Evolutionary conservation across 2,888 invertebrate species (phyloP), one percentile per base, ranked within the genome.

Genomic region (Ethmia dodecea): DNA sequence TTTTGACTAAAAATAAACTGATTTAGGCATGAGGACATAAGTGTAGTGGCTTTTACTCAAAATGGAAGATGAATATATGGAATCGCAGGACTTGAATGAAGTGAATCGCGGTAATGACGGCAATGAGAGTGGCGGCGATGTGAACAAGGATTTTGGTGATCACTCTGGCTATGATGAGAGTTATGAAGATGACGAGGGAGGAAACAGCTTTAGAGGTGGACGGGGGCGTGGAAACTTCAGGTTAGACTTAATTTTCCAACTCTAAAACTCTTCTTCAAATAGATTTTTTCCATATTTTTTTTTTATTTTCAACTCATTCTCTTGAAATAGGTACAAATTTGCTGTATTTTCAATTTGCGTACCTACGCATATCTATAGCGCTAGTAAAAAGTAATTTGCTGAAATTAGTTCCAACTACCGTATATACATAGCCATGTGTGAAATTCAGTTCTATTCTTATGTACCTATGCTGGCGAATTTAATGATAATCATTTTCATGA

Each of bases 61-160:
- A 47, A 83, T 83, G 83, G 83, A 79, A 45, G 81, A 81, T 28
- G 80, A 80, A 48, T 83, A 78, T 51, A 73, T 76, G 63, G 81
- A 81, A 40, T 42, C 68, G 32, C 80, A 77, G 49, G 81, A 81
- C 50, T 39, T 28, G 55, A 55, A 13, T 15, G 43, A 20, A 13
- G 15, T 28, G 42, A 46, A 25, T 15, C 30, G 39, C 5, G 38
- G 45, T 35, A 60, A 44, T 42, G 73, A 74, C 18, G 48, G 47
- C 5, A 52, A 45, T 36, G 57, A 60, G 16, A 57, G 46, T 46
- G 50, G 46, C 30, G 63, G 59, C 33, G 81, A 81, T 47, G 52
- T 49, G 29, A 51, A 63, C 5, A 86, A 83, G 46, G 86, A 81
- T 36, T 81, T 74, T 38, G 66, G 63, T 42, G 86, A 86, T 43